phyloP scores from a whole-genome alignment of 2,113 vertebrate species.

The Pionites leucogaster region DNA sequence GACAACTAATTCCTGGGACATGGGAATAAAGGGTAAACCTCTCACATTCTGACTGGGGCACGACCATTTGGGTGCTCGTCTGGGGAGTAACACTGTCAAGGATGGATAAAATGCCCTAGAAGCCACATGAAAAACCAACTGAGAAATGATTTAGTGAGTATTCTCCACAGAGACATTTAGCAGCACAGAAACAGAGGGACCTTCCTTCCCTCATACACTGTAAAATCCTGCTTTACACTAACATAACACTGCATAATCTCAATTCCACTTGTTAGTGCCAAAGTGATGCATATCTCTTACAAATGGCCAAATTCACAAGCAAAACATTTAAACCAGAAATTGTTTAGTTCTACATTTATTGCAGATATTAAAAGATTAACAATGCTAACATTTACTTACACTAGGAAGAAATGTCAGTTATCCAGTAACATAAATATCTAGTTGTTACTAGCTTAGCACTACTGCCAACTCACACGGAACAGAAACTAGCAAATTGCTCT shows the following conservation, averaged over 20 bases:
- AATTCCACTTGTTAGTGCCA: background rate
- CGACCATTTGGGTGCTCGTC: background rate
- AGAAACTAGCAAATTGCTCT: slow-evolving; percentile 47
- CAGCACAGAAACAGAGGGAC: background rate
- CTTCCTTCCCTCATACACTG: background rate
- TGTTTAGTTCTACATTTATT: slow-evolving; percentile 72
- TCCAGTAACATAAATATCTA: slow-evolving; percentile 50
- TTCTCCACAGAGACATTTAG: background rate
- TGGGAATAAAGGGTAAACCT: background rate
- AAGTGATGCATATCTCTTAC: background rate
- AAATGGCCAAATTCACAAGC: slow-evolving; percentile 26
- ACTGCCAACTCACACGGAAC: slow-evolving; percentile 31
- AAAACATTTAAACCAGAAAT: slow-evolving; percentile 16
- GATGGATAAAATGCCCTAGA: background rate
- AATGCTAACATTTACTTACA: slow-evolving; percentile 61
- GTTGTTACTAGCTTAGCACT: slow-evolving; percentile 33
- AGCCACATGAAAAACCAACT: background rate
- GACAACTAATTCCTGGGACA: background rate
- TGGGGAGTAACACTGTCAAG: background rate
- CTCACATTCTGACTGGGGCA: background rate
- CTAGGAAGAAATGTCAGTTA: slow-evolving; percentile 40
- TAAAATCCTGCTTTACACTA: background rate
- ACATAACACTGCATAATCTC: background rate
- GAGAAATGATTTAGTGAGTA: background rate
- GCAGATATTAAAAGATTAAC: slow-evolving; percentile 53